A percentile compares a stretch with the other conserved stretches of the same genome.
Evolutionary conservation across 2,797 vertebrate species (phyloP).

Genomic region (Siniperca obscura): DNA sequence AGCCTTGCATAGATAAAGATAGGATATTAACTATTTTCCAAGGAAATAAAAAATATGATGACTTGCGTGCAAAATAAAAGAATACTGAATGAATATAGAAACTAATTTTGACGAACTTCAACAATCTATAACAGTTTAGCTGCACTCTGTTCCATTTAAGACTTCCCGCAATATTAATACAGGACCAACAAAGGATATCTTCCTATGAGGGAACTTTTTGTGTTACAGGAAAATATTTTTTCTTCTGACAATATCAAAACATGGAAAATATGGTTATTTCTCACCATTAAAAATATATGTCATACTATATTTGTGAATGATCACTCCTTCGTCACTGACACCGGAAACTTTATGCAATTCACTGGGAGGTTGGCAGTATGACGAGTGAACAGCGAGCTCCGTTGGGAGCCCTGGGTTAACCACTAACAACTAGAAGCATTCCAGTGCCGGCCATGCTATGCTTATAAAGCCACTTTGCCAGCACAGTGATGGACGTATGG

Average conservation of each 20-base stretch:
- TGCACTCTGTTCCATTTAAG: not conserved
- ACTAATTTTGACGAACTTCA: too few relatives aligned
- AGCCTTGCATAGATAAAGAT: too few relatives aligned
- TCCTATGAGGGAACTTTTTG: slow-evolving; percentile 9
- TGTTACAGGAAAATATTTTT: slow-evolving; percentile 28
- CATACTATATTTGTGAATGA: slow-evolving; percentile 61
- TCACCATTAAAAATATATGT: slow-evolving; percentile 51
- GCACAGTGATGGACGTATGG: slow-evolving; percentile 67
- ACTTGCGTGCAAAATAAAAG: too few relatives aligned
- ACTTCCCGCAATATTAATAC: not conserved
- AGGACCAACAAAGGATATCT: not conserved
- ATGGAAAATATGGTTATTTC: slow-evolving; percentile 64
- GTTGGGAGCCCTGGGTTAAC: slow-evolving; percentile 76
- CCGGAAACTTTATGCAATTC: slow-evolving; percentile 72
- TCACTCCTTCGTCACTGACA: slow-evolving; percentile 67
- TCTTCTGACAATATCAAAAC: slow-evolving; percentile 51
- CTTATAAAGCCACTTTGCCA: slow-evolving; percentile 72
- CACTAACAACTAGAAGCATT: slow-evolving; percentile 77
- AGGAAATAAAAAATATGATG: too few relatives aligned
- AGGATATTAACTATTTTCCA: too few relatives aligned
- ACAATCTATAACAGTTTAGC: not conserved
- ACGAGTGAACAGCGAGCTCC: slow-evolving; percentile 62
- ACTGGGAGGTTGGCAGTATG: slow-evolving; percentile 68
- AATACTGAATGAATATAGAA: too few relatives aligned
- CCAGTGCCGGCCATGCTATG: slow-evolving; percentile 69